Conservation (phyloP, 2,797 vertebrate genomes). For the Nothura maculosa region DNA sequence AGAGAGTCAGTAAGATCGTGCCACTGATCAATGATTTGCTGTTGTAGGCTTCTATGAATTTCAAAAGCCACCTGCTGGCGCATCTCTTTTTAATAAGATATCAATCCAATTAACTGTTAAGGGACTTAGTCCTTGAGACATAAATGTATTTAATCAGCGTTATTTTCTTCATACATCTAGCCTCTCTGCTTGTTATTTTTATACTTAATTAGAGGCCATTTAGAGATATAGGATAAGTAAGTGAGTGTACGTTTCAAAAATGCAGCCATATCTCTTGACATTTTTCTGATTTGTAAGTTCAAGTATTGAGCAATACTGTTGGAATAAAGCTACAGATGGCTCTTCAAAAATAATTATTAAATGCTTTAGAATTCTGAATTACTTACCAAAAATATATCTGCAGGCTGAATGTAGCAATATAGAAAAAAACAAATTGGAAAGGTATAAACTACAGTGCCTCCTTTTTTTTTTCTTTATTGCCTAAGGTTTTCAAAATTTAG, state of each 20-base stretch:
- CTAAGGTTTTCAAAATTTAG: background rate
- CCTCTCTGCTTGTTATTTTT: slow-evolving; percentile 5
- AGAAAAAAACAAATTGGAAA: background rate
- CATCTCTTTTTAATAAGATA: slow-evolving; percentile 8
- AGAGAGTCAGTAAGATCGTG: background rate
- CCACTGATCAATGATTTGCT: slow-evolving; percentile 22
- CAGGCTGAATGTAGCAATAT: background rate
- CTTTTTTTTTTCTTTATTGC: background rate
- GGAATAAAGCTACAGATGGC: background rate
- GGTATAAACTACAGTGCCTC: background rate
- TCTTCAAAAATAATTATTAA: slow-evolving; percentile 19
- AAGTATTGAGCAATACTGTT: background rate
- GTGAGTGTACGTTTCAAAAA: background rate
- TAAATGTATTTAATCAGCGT: slow-evolving; percentile 19
- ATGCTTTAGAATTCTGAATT: background rate
- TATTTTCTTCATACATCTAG: background rate
- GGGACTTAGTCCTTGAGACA: background rate
- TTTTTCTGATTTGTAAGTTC: slow-evolving; percentile 8
- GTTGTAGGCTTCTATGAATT: background rate
- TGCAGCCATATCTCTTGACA: accelerated
- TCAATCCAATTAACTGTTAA: slow-evolving; percentile 46
- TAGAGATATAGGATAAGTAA: background rate
- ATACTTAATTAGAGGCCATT: slow-evolving; percentile 17
- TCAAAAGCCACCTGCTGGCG: slow-evolving; percentile 33
- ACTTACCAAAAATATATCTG: background rate